A percentile compares a stretch with the other conserved stretches of the same genome.
Evolutionary conservation across 2,888 invertebrate genomes (phyloP).

Genomic region (Agrilus mali): DNA sequence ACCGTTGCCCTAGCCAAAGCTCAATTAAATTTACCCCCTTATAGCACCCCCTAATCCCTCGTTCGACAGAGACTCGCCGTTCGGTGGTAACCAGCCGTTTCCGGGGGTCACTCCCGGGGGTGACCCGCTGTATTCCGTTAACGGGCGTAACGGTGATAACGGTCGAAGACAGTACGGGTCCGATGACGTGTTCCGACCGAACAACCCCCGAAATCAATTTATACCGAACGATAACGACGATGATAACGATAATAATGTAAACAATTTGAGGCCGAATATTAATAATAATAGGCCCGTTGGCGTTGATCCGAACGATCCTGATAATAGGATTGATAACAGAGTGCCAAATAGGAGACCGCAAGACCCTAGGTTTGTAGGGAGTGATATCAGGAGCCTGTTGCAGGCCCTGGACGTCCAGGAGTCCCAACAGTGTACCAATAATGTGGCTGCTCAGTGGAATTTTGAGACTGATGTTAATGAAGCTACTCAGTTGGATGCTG

Average conservation of each 20-base stretch:
- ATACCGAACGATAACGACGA: no score
- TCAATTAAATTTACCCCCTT: conserved; percentile 19
- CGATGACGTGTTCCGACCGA: no score
- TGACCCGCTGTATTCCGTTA: no score
- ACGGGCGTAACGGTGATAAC: no score
- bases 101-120: background rate
- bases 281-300: no score
- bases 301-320: no score
- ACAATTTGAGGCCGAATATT: no score
- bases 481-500: conserved; percentile 69
- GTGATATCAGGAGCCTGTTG: conserved; percentile 44
- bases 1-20: conserved; percentile 6
- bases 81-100: conserved; percentile 7
- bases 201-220: no score
- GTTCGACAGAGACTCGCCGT: conserved; percentile 9
- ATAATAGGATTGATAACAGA: no score
- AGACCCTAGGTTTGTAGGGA: conserved; percentile 4
- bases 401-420: conserved; percentile 62
- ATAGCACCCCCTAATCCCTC: conserved; percentile 7
- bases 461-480: conserved; percentile 81
- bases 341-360: no score
- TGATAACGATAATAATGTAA: no score
- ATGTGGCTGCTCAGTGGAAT: conserved; percentile 82
- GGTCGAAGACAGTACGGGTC: no score
- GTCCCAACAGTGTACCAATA: conserved; percentile 69